phyloP scores from a whole-genome alignment of 2,888 invertebrate genomes.

The Griposia aprilina region DNA sequence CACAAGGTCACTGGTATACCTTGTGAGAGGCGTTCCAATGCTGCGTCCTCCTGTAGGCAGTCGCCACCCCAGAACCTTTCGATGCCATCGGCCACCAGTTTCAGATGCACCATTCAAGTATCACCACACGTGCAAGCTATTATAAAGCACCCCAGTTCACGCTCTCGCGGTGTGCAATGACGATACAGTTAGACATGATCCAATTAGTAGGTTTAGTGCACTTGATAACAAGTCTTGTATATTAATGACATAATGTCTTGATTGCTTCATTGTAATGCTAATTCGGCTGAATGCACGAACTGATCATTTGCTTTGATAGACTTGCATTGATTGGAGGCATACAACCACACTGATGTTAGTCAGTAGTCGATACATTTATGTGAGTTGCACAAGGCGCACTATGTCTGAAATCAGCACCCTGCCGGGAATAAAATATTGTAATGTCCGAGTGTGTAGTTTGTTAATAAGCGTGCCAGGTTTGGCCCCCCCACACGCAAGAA shows the following conservation, averaged over 20 bases:
- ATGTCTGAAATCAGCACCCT: neutral
- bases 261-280: slow-evolving; percentile 16
- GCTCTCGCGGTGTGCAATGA: neutral
- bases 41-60: no score
- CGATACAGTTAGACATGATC: neutral
- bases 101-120: neutral
- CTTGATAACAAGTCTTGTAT: slow-evolving; percentile 9
- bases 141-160: neutral
- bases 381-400: neutral
- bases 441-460: no score
- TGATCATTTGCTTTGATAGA: neutral
- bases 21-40: no score
- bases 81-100: no score
- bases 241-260: slow-evolving; percentile 14
- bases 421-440: no score
- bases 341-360: no score
- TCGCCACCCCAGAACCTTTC: no score
- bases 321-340: slow-evolving; percentile 4
- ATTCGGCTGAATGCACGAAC: slow-evolving; percentile 9
- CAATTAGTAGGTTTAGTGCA: slow-evolving; percentile 7
- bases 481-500: no score
- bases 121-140: neutral
- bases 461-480: no score
- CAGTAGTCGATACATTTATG: neutral
- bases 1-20: no score